Conservation (phyloP, 2,888 invertebrate genomes). For the Epinotia nisella region DNA sequence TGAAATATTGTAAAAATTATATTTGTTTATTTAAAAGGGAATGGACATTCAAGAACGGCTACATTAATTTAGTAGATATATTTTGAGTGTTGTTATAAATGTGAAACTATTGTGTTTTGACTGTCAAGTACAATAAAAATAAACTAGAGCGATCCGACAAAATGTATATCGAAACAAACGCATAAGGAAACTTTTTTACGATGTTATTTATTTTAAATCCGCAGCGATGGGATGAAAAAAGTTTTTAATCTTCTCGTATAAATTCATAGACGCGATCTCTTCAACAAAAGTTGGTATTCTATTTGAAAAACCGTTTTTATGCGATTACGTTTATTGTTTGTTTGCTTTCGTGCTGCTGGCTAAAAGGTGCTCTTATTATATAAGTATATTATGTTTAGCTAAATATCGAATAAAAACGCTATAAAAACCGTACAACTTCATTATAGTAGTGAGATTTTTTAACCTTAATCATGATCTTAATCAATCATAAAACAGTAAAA, state of each 20-base stretch:
- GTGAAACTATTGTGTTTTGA: slow-evolving; percentile 46
- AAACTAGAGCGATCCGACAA: slow-evolving; percentile 30
- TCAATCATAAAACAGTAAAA: slow-evolving; percentile 42
- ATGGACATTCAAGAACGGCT: slow-evolving; percentile 65
- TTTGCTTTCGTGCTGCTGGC: not conserved
- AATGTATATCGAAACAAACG: slow-evolving; percentile 17
- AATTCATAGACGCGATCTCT: slow-evolving; percentile 57
- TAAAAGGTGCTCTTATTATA: slow-evolving; percentile 14
- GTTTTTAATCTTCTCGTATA: slow-evolving; percentile 56
- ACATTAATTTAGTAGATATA: slow-evolving; percentile 48
- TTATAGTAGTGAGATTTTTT: not conserved
- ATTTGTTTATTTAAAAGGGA: slow-evolving; percentile 77
- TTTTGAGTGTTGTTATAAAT: slow-evolving; percentile 39
- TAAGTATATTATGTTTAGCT: slow-evolving; percentile 8
- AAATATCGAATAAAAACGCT: slow-evolving; percentile 16
- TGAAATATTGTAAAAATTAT: slow-evolving; percentile 22
- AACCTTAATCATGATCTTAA: slow-evolving; percentile 29
- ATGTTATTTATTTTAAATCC: slow-evolving; percentile 45
- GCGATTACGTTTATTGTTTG: slow-evolving; percentile 11
- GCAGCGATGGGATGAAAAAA: slow-evolving; percentile 51
- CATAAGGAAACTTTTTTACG: slow-evolving; percentile 28
- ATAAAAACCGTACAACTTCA: slow-evolving; percentile 19
- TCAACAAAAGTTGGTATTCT: slow-evolving; percentile 40
- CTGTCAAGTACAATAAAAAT: slow-evolving; percentile 48
- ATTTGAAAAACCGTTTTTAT: slow-evolving; percentile 18